These are phyloP conservation scores for Sorex fumeus DNA, from an alignment of 2,113 vertebrate species.

Conservation along the genomic window DNA sequence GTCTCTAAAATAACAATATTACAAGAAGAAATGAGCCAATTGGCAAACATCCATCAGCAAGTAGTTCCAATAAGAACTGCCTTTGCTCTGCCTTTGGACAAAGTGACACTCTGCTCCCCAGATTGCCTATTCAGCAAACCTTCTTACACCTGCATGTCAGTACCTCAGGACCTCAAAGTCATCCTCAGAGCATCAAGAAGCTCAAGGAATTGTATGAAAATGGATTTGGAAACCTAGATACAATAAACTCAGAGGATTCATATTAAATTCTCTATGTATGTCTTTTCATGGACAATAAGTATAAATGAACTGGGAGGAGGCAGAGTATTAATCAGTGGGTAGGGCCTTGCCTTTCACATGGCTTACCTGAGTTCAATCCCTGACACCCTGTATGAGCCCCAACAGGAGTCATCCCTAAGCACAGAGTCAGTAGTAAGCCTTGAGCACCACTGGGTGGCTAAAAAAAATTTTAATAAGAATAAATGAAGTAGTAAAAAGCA, in stretches of 20 bases:
- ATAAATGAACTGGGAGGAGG: background rate
- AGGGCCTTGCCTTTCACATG: too few species aligned
- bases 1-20: slow-evolving; percentile 78
- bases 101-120: slow-evolving; percentile 67
- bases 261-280: background rate
- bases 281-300: background rate
- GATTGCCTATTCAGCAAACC: slow-evolving; percentile 79
- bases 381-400: too few species aligned
- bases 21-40: slow-evolving; percentile 74
- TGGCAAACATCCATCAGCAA: slow-evolving; percentile 75
- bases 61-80: slow-evolving; percentile 67
- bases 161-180: slow-evolving; percentile 63
- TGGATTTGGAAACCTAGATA: background rate
- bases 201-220: slow-evolving; percentile 50
- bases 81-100: slow-evolving; percentile 14
- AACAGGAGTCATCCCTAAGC: too few species aligned
- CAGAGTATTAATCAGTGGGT: too few species aligned
- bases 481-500: background rate
- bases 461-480: too few species aligned
- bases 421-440: too few species aligned
- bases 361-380: too few species aligned
- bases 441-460: too few species aligned
- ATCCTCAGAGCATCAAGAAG: slow-evolving; percentile 47
- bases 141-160: slow-evolving; percentile 56
- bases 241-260: background rate